Percentiles rank a stretch among this genome's conserved stretches.
phyloP scores from a whole-genome alignment of 2,113 vertebrate species.

The Amazona guildingii region DNA sequence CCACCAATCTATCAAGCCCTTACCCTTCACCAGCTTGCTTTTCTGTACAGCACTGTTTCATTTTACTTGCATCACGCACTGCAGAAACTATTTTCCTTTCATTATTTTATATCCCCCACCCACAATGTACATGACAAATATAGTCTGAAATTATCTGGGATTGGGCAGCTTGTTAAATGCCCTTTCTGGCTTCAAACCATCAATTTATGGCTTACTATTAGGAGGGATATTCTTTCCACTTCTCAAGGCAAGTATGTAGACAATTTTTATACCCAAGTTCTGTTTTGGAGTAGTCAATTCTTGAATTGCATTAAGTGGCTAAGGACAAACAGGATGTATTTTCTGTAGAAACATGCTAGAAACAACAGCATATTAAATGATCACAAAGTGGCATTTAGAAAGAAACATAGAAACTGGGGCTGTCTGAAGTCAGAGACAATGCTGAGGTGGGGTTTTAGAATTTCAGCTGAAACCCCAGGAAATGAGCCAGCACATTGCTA shows the following conservation, averaged over 20 bases:
- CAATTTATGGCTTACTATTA: background rate
- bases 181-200: background rate
- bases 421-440: background rate
- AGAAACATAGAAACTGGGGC: background rate
- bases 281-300: background rate
- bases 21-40: background rate
- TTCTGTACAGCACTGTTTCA: background rate
- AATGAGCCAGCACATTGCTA: background rate
- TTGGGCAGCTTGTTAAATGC: background rate
- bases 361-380: background rate
- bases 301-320: background rate
- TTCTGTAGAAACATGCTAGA: background rate
- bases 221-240: background rate
- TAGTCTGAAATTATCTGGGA: background rate
- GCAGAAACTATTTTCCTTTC: background rate
- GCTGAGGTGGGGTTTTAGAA: background rate
- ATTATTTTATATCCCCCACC: background rate
- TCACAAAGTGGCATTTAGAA: background rate
- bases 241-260: background rate
- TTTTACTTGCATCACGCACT: background rate
- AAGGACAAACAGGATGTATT: background rate
- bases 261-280: background rate
- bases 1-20: fast-evolving
- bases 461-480: background rate
- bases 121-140: background rate